Percentiles rank a stretch among this genome's conserved stretches.
Evolutionary conservation across 2,888 invertebrate species (phyloP).

Genomic region (Nasonovia ribisnigri): DNA sequence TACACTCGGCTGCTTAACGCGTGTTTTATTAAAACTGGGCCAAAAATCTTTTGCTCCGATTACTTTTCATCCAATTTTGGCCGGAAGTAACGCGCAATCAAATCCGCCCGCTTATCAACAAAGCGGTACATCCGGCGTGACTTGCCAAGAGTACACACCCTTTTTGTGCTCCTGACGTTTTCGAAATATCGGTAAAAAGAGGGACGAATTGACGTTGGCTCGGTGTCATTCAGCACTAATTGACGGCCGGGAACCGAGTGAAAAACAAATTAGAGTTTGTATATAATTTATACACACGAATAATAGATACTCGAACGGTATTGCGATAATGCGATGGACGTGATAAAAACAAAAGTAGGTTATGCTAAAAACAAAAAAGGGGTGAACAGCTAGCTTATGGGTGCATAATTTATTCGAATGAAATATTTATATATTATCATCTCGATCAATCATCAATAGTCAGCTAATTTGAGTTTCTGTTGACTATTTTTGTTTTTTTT

Average conservation of each 20-base stretch:
- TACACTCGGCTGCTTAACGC: constrained; percentile 57
- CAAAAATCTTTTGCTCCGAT: constrained; percentile 64
- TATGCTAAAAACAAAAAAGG: constrained; percentile 41
- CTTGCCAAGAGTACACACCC: constrained; percentile 57
- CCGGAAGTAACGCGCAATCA: constrained; percentile 61
- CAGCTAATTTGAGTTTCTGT: neutral
- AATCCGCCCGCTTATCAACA: constrained; percentile 60
- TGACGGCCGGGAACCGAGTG: constrained; percentile 52
- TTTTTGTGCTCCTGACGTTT: constrained; percentile 46
- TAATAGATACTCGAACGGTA: constrained; percentile 54
- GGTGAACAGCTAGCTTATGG: constrained; percentile 40
- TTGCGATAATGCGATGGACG: constrained; percentile 43
- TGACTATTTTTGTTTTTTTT: neutral
- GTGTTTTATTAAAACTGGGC: constrained; percentile 64
- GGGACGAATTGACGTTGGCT: constrained; percentile 58
- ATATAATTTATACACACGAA: constrained; percentile 60
- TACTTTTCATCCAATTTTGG: constrained; percentile 59
- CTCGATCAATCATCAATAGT: constrained; percentile 29
- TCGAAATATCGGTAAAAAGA: constrained; percentile 57
- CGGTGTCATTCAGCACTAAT: constrained; percentile 59
- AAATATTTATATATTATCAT: constrained; percentile 34
- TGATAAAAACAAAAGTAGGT: constrained; percentile 43
- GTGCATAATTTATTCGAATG: constrained; percentile 58
- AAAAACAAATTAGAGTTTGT: constrained; percentile 63
- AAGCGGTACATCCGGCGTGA: constrained; percentile 53